phyloP scores from a whole-genome alignment of 2,888 invertebrate species.

The Lasioglossum lativentre region DNA sequence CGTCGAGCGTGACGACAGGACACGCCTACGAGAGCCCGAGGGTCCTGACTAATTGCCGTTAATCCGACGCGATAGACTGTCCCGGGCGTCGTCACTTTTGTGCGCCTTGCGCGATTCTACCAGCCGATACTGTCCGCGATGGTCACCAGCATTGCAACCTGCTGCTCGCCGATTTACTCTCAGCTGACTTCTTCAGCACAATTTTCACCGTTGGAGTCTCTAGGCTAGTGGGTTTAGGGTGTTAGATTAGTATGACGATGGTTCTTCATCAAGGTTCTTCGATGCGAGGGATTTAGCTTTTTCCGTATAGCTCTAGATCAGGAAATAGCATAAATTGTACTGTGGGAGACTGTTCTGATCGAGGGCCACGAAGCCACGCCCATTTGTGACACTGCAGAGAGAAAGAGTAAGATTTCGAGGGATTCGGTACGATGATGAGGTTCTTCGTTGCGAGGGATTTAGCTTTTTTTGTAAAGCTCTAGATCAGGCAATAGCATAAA shows the following conservation, averaged over 20 bases:
- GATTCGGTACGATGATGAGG: too few species aligned
- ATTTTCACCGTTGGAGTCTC: neutral
- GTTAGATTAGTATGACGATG: neutral
- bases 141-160: neutral
- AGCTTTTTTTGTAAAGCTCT: too few species aligned
- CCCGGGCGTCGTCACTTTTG: conserved; percentile 45
- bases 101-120: conserved; percentile 21
- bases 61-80: conserved; percentile 63
- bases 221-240: neutral
- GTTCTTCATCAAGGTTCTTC: too few species aligned
- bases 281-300: too few species aligned
- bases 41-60: conserved; percentile 73
- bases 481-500: too few species aligned
- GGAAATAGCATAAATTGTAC: neutral
- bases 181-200: neutral
- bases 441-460: too few species aligned
- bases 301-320: too few species aligned
- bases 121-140: neutral
- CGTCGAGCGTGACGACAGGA: conserved; percentile 66
- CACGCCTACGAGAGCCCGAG: conserved; percentile 62
- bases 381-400: too few species aligned
- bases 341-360: neutral
- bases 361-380: too few species aligned
- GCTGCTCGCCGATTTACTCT: conserved; percentile 5
- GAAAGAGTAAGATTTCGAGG: too few species aligned